Percentiles rank a stretch among this genome's conserved stretches.
Conservation (phyloP, 1,140 invertebrate genomes). For the Drosophila nasuta region DNA sequence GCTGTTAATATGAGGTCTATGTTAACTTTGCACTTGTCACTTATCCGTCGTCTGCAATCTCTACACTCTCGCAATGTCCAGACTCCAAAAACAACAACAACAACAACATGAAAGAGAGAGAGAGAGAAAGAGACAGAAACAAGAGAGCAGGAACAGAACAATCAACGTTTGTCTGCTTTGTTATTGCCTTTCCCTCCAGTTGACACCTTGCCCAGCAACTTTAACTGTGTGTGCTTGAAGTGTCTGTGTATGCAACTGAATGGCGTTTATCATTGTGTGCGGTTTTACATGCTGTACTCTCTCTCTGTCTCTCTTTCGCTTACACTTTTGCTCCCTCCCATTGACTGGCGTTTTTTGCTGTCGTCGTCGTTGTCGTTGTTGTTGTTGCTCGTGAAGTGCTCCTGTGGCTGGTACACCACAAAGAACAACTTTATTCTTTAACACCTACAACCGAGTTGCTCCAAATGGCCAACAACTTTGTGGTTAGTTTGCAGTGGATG, state of each 20-base stretch:
- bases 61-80: conserved; percentile 39
- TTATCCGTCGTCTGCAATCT: conserved; percentile 28
- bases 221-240: conserved; percentile 13
- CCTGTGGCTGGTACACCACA: conserved; percentile 62
- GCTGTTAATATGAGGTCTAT: conserved; percentile 18
- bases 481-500: conserved; percentile 71
- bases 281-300: conserved; percentile 43
- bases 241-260: conserved; percentile 43
- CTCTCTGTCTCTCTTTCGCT: neutral
- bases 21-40: conserved; percentile 69
- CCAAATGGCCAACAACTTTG: conserved; percentile 77
- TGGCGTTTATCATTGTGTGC: conserved; percentile 77
- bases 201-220: conserved; percentile 65
- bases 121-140: too few relatives aligned
- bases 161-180: conserved; percentile 74
- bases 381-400: conserved; percentile 49
- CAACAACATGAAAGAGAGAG: conserved; percentile 1
- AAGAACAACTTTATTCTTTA: conserved; percentile 84
- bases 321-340: neutral
- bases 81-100: conserved; percentile 45
- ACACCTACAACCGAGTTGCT: conserved; percentile 76
- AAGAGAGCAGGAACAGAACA: conserved; percentile 50
- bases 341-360: conserved; percentile 48
- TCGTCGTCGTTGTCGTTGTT: too few relatives aligned
- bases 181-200: conserved; percentile 55